Evolutionary conservation across 2,888 invertebrate genomes (phyloP).

Genomic region (Subacronicta megacephala): DNA sequence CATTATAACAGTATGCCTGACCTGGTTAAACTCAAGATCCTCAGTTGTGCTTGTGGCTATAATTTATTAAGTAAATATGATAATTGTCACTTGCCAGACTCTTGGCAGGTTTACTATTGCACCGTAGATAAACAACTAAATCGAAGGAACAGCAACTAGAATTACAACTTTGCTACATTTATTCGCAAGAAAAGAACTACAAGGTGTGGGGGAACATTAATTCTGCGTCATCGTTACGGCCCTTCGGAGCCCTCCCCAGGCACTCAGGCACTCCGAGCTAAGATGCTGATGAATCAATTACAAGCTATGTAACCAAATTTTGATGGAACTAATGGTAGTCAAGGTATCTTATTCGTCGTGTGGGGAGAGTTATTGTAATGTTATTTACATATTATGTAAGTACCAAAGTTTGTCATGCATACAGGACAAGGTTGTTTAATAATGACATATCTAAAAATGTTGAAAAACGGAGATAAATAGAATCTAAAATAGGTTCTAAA

Average conservation of each 20-base stretch:
- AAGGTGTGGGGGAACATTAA: constrained; percentile 65
- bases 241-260: constrained; percentile 31
- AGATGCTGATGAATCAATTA: constrained; percentile 64
- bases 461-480: too few species aligned
- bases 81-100: too few species aligned
- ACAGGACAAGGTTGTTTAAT: too few species aligned
- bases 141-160: constrained; percentile 25
- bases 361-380: neutral
- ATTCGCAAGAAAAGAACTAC: constrained; percentile 61
- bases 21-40: too few species aligned
- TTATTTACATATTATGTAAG: too few species aligned
- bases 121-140: constrained; percentile 20
- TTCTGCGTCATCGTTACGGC: constrained; percentile 62
- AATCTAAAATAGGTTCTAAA: too few species aligned
- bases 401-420: too few species aligned
- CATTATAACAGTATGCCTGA: too few species aligned
- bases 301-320: constrained; percentile 35
- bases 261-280: constrained; percentile 50
- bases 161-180: constrained; percentile 49
- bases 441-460: too few species aligned
- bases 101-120: too few species aligned
- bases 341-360: constrained; percentile 9
- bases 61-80: too few species aligned
- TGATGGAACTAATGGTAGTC: constrained; percentile 22
- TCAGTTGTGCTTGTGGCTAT: too few species aligned